These are phyloP conservation scores for Mycteria americana DNA, from an alignment of 2,797 vertebrate species.

Conservation along the genomic window DNA sequence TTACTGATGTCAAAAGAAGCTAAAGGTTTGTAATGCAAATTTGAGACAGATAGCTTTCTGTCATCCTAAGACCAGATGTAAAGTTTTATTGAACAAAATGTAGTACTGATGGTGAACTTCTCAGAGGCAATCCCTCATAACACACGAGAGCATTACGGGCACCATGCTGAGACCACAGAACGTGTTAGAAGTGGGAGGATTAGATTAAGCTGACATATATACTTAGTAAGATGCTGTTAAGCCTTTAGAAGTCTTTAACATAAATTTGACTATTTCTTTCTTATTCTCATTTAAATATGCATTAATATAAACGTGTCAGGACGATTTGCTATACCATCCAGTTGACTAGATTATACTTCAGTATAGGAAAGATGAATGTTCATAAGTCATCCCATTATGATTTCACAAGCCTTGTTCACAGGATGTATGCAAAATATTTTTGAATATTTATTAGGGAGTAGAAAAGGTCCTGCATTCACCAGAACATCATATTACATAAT, in stretches of 20 bases:
- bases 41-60: slow-evolving; percentile 62
- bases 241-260: slow-evolving; percentile 68
- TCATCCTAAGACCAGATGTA: slow-evolving; percentile 57
- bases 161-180: slow-evolving; percentile 56
- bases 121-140: slow-evolving; percentile 63
- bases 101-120: slow-evolving; percentile 48
- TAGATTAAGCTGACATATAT: slow-evolving; percentile 70
- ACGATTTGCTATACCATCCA: slow-evolving; percentile 52
- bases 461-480: slow-evolving; percentile 20
- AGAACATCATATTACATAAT: slow-evolving; percentile 38
- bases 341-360: slow-evolving; percentile 53
- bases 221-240: slow-evolving; percentile 67
- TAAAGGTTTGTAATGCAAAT: slow-evolving; percentile 71
- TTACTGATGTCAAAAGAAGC: slow-evolving; percentile 57
- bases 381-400: slow-evolving; percentile 52
- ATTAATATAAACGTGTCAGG: slow-evolving; percentile 62
- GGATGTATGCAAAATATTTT: slow-evolving; percentile 57
- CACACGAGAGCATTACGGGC: slow-evolving; percentile 49
- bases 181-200: slow-evolving; percentile 53
- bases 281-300: slow-evolving; percentile 62
- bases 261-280: slow-evolving; percentile 71
- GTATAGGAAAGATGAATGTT: slow-evolving; percentile 41
- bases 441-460: slow-evolving; percentile 60
- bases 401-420: slow-evolving; percentile 55
- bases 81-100: slow-evolving; percentile 61